Percentiles rank a stretch among this genome's conserved stretches.
Evolutionary conservation across 2,888 invertebrate species (phyloP).

Genomic region (Reticulitermes lucifugus): DNA sequence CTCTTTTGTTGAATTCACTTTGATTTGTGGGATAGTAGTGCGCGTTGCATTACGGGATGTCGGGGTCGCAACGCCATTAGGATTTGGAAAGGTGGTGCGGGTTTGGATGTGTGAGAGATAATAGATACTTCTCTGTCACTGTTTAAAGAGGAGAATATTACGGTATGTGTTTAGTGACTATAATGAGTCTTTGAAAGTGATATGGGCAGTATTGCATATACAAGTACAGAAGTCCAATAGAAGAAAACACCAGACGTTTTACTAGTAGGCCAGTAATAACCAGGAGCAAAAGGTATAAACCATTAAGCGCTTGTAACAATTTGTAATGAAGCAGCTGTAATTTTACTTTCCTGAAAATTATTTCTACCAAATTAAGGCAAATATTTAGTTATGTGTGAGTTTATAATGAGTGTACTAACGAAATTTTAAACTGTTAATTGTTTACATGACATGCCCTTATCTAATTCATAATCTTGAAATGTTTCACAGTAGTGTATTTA

Average conservation of each 20-base stretch:
- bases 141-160: slow-evolving; percentile 1
- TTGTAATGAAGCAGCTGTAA: not conserved
- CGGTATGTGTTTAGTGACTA: slow-evolving; percentile 25
- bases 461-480: not conserved
- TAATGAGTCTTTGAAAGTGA: not conserved
- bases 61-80: slow-evolving; percentile 44
- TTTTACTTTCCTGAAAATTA: not conserved
- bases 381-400: not conserved
- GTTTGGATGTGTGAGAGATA: slow-evolving; percentile 3
- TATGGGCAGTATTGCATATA: slow-evolving; percentile 22
- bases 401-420: not conserved
- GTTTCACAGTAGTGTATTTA: not conserved
- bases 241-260: slow-evolving; percentile 27
- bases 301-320: not conserved
- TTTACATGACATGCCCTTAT: not conserved
- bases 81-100: not conserved
- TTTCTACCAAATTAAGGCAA: too few species aligned
- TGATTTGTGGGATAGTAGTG: not conserved
- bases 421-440: not conserved
- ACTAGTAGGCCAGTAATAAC: slow-evolving; percentile 21
- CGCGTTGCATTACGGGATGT: slow-evolving; percentile 39
- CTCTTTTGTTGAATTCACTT: slow-evolving; percentile 1
- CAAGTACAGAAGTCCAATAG: slow-evolving; percentile 9
- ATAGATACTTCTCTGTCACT: not conserved
- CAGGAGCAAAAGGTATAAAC: slow-evolving; percentile 21